A percentile compares a stretch with the other conserved stretches of the same genome.
Evolutionary conservation across 2,797 vertebrate species (phyloP).

Genomic region (Martes flavigula): DNA sequence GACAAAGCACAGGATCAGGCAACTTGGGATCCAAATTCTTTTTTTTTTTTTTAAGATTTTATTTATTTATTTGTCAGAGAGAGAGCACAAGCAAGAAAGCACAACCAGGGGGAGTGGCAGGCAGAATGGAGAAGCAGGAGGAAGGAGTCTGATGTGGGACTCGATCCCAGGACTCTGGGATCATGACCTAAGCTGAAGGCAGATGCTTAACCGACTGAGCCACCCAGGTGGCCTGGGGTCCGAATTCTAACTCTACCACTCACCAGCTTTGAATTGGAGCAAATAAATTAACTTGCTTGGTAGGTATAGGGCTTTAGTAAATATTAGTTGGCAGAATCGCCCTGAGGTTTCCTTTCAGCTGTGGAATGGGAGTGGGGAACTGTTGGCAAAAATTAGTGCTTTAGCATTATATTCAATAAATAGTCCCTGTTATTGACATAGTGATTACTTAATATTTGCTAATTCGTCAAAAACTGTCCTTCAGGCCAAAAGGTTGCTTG

Average conservation of each 20-base stretch:
- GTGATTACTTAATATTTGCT: constrained; percentile 7
- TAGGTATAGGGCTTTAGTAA: not conserved
- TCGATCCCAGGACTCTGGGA: not conserved
- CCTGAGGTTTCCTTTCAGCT: not conserved
- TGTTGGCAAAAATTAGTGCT: not conserved
- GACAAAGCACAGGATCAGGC: not conserved
- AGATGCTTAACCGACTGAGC: not conserved
- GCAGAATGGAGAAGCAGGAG: not conserved
- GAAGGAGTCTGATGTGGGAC: not conserved
- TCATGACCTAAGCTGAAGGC: not conserved
- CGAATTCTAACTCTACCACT: not conserved
- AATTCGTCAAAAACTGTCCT: not conserved
- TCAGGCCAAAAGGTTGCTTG: not conserved
- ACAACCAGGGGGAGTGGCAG: not conserved
- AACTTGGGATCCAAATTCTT: not conserved
- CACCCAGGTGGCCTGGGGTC: not conserved
- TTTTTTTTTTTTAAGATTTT: not conserved
- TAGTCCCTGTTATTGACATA: not conserved
- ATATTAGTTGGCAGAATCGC: constrained; percentile 11
- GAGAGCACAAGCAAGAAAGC: no score
- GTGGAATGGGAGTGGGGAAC: not conserved
- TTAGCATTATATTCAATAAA: not conserved
- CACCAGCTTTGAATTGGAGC: not conserved
- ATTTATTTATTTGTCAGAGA: not conserved
- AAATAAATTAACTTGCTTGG: not conserved